These are phyloP conservation scores for Notolabrus celidotus DNA, from an alignment of 2,797 vertebrate genomes.

Conservation along the genomic window DNA sequence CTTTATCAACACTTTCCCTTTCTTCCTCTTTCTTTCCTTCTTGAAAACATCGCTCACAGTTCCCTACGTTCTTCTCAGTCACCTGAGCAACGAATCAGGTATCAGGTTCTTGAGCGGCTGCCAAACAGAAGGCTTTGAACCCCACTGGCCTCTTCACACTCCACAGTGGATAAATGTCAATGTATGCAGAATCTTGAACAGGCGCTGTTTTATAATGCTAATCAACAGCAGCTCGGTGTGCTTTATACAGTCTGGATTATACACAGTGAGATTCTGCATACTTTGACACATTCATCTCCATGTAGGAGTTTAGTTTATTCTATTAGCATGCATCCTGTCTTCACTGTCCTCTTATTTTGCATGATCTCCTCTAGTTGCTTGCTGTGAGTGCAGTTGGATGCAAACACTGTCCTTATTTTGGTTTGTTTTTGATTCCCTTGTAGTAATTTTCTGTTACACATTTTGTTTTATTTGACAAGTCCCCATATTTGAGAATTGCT, in stretches of 20 bases:
- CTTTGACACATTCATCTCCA: conserved; percentile 62
- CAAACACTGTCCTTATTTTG: conserved; percentile 12
- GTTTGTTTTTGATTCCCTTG: conserved; percentile 3
- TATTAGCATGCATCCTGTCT: conserved; percentile 66
- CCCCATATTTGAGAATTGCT: conserved; percentile 44
- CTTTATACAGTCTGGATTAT: not conserved
- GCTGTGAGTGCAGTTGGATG: conserved; percentile 42
- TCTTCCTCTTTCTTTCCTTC: conserved; percentile 70
- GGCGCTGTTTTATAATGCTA: conserved; percentile 22
- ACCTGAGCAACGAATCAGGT: conserved; percentile 99
- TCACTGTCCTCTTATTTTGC: conserved; percentile 67
- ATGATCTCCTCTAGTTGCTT: conserved; percentile 71
- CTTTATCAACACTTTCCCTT: conserved; percentile 67
- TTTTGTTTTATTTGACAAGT: conserved; percentile 37
- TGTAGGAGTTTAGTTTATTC: conserved; percentile 36
- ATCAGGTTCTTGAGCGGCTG: conserved; percentile 75
- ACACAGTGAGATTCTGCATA: conserved; percentile 60
- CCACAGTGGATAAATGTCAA: conserved; percentile 71
- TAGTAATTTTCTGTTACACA: conserved; percentile 31
- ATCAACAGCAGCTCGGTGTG: conserved; percentile 14
- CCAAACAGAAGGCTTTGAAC: conserved; percentile 54
- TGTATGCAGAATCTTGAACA: conserved; percentile 63
- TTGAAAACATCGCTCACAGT: conserved; percentile 79
- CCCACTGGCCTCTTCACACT: conserved; percentile 36
- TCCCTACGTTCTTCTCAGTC: conserved; percentile 91